Base-by-base conservation (phyloP, 2,113 vertebrate species). In the Oncorhynchus tshawytscha region DNA sequence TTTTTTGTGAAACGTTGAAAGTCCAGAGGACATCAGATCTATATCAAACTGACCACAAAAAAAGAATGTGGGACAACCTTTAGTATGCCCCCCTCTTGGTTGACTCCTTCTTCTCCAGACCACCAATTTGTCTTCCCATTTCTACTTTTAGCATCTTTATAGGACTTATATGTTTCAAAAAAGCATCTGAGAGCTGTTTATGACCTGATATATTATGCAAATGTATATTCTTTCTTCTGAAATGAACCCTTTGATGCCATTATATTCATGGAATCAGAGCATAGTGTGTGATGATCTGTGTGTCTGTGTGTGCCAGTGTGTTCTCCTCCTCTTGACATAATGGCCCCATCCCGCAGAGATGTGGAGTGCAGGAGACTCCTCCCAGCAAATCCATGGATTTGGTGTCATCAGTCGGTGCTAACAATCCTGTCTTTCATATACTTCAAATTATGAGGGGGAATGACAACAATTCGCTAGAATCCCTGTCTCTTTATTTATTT, bases 21-120 rank as follows among this genome's bases (percentile, higher is more conserved):
- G 91, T 91, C 87, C 92, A 91, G 92, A 91, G 93, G 91, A 83
- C 93, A 94, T 90, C 91, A 83, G 88, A 91, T 94, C 91, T 84
- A 90, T 93, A 93, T 93, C 81, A 90, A 89, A 78, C 88, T 89
- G 89, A 92, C 91, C 91, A 82, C 73, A 86, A 82, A 75, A 9
- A 69, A 54, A 75, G 57, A 70, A 81, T 74, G 39, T 71, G 71
- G 71, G 72, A 62, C 78, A 74, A 83, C 48, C 64, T 81, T 67
- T 12, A 51, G 71, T 77, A 74, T 54, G 85, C 78, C 59, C 39
- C 71, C 64, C 20, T 54, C 60, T 60, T 60, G 20, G 15, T 79
- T 76, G 31, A 67, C 71, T 48, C 60, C 9, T 29, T 72, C 70
- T 67, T 60, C 59, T 45, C 72, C 65, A 13, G 11, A 12, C 65